Percentiles rank a stretch among this genome's conserved stretches.
These are phyloP conservation scores for Pseudochromis fuscus DNA, from an alignment of 2,797 vertebrate genomes.

Conservation along the genomic window DNA sequence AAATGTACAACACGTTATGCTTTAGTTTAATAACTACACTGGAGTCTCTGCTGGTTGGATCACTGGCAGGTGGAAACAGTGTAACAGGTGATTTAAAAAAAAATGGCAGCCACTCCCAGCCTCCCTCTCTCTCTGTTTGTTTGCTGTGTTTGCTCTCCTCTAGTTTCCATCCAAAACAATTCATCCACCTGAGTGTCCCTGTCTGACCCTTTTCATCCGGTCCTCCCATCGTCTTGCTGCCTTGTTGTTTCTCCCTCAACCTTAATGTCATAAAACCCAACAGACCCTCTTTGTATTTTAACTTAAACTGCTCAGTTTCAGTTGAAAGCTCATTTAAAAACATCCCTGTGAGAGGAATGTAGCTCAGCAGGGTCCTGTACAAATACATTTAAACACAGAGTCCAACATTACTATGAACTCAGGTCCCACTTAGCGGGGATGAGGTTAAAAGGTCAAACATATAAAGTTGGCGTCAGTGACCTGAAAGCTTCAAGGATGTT, in stretches of 20 bases:
- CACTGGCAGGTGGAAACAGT: slow-evolving; percentile 23
- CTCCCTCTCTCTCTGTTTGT: neutral
- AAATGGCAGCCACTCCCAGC: slow-evolving; percentile 12
- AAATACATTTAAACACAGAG: slow-evolving; percentile 15
- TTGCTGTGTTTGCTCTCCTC: slow-evolving; percentile 10
- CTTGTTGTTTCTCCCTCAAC: neutral
- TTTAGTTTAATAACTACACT: neutral
- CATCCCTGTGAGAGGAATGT: slow-evolving; percentile 7
- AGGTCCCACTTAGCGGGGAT: neutral
- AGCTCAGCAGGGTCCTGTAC: neutral
- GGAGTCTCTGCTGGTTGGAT: too few species aligned
- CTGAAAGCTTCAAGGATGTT: neutral
- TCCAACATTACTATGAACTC: slow-evolving; percentile 8
- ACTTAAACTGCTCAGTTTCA: slow-evolving; percentile 16
- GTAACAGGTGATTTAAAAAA: neutral
- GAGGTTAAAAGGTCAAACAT: neutral
- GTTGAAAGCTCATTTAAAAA: slow-evolving; percentile 6
- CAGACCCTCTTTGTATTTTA: neutral
- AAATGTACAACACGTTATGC: too few species aligned
- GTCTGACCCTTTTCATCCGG: neutral
- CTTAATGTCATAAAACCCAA: neutral
- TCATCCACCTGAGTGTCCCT: neutral
- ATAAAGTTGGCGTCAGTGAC: neutral
- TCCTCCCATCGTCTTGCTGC: neutral
- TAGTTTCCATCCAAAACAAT: slow-evolving; percentile 23